Percentiles rank a stretch among this genome's conserved stretches.
Conservation (phyloP, 2,113 vertebrate species). For the Tor tambroides region DNA sequence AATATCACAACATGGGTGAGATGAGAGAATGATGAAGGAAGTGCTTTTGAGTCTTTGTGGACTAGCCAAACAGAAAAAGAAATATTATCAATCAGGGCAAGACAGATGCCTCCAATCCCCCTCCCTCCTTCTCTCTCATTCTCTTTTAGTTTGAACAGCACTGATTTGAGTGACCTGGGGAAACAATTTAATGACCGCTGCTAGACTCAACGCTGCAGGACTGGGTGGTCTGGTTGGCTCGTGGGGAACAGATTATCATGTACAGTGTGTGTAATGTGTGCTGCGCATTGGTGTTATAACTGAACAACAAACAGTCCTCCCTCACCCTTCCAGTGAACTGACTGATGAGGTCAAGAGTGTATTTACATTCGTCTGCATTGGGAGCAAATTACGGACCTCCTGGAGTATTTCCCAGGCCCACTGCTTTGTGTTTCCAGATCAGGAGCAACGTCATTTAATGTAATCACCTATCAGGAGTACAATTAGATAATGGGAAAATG, state of each 20-base stretch:
- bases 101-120: constrained; percentile 57
- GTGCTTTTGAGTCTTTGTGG: constrained; percentile 35
- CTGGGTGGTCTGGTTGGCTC: constrained; percentile 76
- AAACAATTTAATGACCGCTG: constrained; percentile 75
- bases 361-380: constrained; percentile 46
- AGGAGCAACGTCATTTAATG: neutral
- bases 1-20: constrained; percentile 31
- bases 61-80: constrained; percentile 51
- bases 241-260: constrained; percentile 65
- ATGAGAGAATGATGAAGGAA: constrained; percentile 51
- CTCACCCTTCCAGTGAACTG: constrained; percentile 62
- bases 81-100: constrained; percentile 62
- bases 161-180: constrained; percentile 76
- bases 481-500: constrained; percentile 17
- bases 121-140: constrained; percentile 63
- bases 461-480: neutral
- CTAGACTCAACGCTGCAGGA: constrained; percentile 70
- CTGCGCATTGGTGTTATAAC: constrained; percentile 69
- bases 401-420: constrained; percentile 63
- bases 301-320: constrained; percentile 72
- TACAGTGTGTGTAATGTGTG: constrained; percentile 59
- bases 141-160: constrained; percentile 73
- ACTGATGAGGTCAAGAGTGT: constrained; percentile 66
- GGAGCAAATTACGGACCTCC: constrained; percentile 62
- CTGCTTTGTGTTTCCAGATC: constrained; percentile 24